phyloP scores from a whole-genome alignment of 2,888 invertebrate species.

The Drosophila neotestacea region DNA sequence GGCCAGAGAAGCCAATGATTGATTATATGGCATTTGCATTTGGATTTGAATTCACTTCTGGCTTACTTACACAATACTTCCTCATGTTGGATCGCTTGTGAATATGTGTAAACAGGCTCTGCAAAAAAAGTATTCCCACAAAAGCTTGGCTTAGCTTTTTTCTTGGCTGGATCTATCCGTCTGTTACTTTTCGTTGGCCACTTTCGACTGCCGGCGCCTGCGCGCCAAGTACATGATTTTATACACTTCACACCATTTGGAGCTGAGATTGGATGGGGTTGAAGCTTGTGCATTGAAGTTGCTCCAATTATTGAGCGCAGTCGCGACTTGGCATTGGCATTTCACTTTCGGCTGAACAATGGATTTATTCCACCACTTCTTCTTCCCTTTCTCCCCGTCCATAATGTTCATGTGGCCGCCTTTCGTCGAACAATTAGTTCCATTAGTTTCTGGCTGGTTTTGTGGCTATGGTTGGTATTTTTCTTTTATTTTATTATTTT shows the following conservation, averaged over 20 bases:
- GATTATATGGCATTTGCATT: slow-evolving; percentile 34
- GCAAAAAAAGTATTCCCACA: slow-evolving; percentile 14
- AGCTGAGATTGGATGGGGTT: background rate
- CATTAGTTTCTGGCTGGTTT: slow-evolving; percentile 68
- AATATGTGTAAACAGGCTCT: slow-evolving; percentile 7
- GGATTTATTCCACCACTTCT: slow-evolving; percentile 1
- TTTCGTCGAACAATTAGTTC: slow-evolving; percentile 77
- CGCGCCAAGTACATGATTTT: slow-evolving; percentile 73
- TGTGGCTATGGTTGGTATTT: slow-evolving; percentile 31
- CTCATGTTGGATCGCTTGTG: slow-evolving; percentile 54
- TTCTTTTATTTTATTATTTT: background rate
- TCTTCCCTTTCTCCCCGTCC: background rate
- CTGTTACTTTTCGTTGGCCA: slow-evolving; percentile 43
- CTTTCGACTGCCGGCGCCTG: slow-evolving; percentile 72
- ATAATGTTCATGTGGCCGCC: slow-evolving; percentile 64
- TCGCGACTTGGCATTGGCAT: slow-evolving; percentile 73
- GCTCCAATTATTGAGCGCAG: slow-evolving; percentile 69
- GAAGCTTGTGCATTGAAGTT: slow-evolving; percentile 33
- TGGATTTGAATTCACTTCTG: slow-evolving; percentile 26
- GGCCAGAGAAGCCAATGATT: slow-evolving; percentile 3
- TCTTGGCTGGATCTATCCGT: slow-evolving; percentile 25
- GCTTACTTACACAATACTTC: slow-evolving; percentile 77
- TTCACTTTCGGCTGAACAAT: slow-evolving; percentile 72
- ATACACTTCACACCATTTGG: slow-evolving; percentile 59
- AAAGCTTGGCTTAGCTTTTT: background rate